phyloP scores from a whole-genome alignment of 2,888 invertebrate species.

The Sturmia bella region DNA sequence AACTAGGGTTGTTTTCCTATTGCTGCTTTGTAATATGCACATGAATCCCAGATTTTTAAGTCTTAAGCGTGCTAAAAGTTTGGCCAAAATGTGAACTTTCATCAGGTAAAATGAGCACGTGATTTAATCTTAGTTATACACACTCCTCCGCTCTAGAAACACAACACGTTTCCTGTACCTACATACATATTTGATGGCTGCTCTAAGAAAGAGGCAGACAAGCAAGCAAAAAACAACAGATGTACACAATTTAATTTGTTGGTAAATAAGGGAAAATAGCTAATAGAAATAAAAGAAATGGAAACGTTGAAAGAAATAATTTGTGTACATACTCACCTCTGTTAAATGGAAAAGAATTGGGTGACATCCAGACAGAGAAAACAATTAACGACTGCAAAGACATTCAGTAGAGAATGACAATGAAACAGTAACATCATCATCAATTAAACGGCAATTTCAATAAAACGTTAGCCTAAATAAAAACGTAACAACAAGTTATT shows the following conservation, averaged over 20 bases:
- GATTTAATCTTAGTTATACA: too few relatives aligned
- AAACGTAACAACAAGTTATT: slow-evolving; percentile 31
- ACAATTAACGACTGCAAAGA: not conserved
- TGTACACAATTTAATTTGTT: slow-evolving; percentile 50
- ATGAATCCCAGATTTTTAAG: too few relatives aligned
- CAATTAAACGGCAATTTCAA: slow-evolving; percentile 48
- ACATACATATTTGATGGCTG: too few relatives aligned
- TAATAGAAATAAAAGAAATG: slow-evolving; percentile 13
- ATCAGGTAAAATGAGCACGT: too few relatives aligned
- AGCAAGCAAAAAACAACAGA: not conserved
- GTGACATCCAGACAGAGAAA: not conserved
- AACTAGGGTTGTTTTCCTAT: too few relatives aligned
- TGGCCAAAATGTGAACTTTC: too few relatives aligned
- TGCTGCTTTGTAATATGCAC: too few relatives aligned
- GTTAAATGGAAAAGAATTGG: slow-evolving; percentile 8
- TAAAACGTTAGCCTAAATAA: slow-evolving; percentile 30
- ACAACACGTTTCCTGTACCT: too few relatives aligned
- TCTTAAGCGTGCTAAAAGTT: too few relatives aligned
- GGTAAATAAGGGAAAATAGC: slow-evolving; percentile 9
- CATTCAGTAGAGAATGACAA: not conserved
- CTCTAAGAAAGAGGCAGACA: not conserved
- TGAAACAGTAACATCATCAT: slow-evolving; percentile 21
- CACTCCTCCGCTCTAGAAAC: too few relatives aligned
- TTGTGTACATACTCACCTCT: slow-evolving; percentile 25
- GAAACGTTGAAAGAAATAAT: not conserved